phyloP scores from a whole-genome alignment of 2,113 vertebrate genomes.

The Trochalopteron elliotii region DNA sequence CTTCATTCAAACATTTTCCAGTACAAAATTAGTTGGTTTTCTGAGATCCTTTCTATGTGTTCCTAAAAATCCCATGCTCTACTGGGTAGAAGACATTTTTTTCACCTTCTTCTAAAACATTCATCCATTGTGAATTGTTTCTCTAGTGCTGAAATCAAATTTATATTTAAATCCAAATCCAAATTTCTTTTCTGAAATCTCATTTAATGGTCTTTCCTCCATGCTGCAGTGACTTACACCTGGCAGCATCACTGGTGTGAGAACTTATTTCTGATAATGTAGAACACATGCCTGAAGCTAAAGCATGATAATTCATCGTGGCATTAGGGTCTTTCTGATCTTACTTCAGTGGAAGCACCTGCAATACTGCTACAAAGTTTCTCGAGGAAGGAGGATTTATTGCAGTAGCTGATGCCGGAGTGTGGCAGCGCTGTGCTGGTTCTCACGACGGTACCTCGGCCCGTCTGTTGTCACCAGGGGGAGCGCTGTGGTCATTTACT shows the following conservation, averaged over 20 bases:
- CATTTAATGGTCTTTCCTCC: neutral
- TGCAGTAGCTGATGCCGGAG: neutral
- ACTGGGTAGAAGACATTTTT: neutral
- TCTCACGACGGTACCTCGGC: too few relatives aligned
- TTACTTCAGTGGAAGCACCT: neutral
- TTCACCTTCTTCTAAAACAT: neutral
- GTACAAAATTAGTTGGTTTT: neutral
- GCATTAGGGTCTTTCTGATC: neutral
- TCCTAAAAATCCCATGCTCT: neutral
- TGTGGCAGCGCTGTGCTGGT: too few relatives aligned
- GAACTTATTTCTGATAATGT: neutral
- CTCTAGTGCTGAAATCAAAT: neutral
- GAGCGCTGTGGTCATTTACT: too few relatives aligned
- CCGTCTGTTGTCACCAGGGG: too few relatives aligned
- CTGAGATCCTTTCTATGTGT: neutral
- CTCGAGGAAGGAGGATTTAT: neutral
- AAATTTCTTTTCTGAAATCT: neutral
- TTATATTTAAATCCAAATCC: neutral
- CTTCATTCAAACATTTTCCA: neutral
- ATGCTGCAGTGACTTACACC: neutral
- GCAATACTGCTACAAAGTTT: neutral
- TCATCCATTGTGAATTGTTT: neutral
- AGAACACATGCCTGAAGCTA: neutral
- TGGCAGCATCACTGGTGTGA: neutral
- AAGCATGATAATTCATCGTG: neutral